Conservation (phyloP, 2,888 invertebrate genomes). For the Hybos culiciformis region DNA sequence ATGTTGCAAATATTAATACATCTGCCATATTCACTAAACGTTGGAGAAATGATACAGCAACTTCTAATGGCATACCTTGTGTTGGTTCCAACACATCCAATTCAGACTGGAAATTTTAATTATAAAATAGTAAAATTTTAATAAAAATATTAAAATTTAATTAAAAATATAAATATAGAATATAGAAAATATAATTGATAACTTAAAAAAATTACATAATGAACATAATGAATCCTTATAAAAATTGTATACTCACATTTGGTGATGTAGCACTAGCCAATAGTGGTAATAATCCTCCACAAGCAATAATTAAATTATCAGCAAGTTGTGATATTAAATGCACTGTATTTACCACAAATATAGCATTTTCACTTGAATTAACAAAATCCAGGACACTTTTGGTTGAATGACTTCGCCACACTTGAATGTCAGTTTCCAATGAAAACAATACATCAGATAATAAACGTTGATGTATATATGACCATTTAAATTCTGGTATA, state of each 20-base stretch:
- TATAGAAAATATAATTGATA: background rate
- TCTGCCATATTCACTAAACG: slow-evolving; percentile 97
- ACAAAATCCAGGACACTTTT: slow-evolving; percentile 97
- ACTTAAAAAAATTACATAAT: background rate
- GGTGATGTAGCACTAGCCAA: slow-evolving; percentile 97
- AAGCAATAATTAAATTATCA: slow-evolving; percentile 97
- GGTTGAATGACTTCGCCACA: slow-evolving; percentile 82
- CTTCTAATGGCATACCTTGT: slow-evolving; percentile 96
- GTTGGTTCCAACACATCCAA: slow-evolving; percentile 96
- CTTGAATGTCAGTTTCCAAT: slow-evolving; percentile 94
- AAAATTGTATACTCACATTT: slow-evolving; percentile 55
- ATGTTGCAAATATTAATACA: slow-evolving; percentile 94
- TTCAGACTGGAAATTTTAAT: slow-evolving; percentile 64
- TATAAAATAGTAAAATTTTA: too few species aligned
- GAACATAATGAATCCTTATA: background rate
- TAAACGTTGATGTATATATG: slow-evolving; percentile 91
- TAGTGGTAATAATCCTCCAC: slow-evolving; percentile 90
- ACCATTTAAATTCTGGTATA: slow-evolving; percentile 99
- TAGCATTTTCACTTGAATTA: slow-evolving; percentile 94
- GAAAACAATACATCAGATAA: slow-evolving; percentile 93
- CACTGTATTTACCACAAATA: slow-evolving; percentile 98
- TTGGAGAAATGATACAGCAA: slow-evolving; percentile 96
- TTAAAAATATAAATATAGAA: background rate
- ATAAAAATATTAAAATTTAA: slow-evolving; percentile 1
- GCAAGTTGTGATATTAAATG: slow-evolving; percentile 97